phyloP scores from a whole-genome alignment of 1,140 invertebrate species.

The Tigriopus japonicus region DNA sequence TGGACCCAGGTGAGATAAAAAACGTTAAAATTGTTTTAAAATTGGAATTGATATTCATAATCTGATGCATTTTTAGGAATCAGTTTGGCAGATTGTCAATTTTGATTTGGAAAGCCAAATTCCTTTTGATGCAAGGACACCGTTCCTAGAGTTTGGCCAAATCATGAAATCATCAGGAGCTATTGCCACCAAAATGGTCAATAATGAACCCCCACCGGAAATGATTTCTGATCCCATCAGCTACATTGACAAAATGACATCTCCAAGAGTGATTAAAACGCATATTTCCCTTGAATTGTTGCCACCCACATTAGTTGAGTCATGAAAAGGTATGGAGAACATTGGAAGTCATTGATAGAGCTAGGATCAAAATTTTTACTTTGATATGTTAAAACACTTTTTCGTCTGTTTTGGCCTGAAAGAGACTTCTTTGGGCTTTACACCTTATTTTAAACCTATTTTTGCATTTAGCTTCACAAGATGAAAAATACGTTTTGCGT shows the following conservation, averaged over 20 bases:
- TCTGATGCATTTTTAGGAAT: not conserved
- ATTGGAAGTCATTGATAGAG: too few relatives aligned
- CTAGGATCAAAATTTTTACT: too few relatives aligned
- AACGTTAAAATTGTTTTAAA: too few relatives aligned
- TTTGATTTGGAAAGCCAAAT: not conserved
- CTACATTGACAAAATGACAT: constrained; percentile 21
- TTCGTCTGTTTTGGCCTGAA: too few relatives aligned
- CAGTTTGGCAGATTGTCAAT: not conserved
- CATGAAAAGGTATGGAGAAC: constrained; percentile 29
- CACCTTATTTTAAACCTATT: too few relatives aligned
- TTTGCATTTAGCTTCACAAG: too few relatives aligned
- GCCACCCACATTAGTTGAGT: constrained; percentile 19
- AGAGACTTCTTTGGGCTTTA: too few relatives aligned
- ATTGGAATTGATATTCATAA: too few relatives aligned
- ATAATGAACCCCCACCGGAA: not conserved
- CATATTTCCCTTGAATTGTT: constrained; percentile 27
- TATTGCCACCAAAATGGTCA: not conserved
- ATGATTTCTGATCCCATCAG: constrained; percentile 12
- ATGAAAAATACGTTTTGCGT: too few relatives aligned
- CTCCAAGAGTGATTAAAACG: constrained; percentile 29
- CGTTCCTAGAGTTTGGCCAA: not conserved
- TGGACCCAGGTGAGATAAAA: not conserved
- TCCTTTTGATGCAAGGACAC: not conserved
- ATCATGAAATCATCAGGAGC: too few relatives aligned
- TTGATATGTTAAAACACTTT: too few relatives aligned